These are phyloP conservation scores for Rallus crepitans DNA, from an alignment of 2,797 vertebrate species.

Conservation along the genomic window DNA sequence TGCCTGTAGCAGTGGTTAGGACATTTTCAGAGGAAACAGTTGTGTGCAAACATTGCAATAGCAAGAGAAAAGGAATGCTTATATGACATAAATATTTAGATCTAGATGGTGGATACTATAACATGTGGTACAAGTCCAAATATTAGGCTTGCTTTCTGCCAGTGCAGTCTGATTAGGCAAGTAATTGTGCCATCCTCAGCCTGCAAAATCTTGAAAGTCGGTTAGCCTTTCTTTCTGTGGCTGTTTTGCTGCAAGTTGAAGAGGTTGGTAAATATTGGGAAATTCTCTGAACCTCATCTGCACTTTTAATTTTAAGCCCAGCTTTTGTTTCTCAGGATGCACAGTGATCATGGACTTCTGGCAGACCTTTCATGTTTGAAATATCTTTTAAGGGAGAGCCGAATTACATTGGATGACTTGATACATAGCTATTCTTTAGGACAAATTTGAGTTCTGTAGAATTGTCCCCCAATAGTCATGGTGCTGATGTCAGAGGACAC, in stretches of 20 bases:
- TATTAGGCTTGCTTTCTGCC: background rate
- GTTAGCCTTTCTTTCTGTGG: background rate
- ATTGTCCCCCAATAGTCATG: background rate
- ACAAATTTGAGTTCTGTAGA: background rate
- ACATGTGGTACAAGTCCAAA: background rate
- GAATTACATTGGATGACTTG: background rate
- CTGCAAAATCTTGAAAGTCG: background rate
- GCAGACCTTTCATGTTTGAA: background rate
- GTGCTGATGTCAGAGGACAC: background rate
- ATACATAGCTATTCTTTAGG: background rate
- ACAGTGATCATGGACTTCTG: rapidly evolving
- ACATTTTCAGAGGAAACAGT: background rate
- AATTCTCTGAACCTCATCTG: background rate
- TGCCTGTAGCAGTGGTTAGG: background rate
- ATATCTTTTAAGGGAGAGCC: background rate
- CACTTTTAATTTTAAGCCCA: background rate
- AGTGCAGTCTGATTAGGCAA: background rate
- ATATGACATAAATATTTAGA: background rate
- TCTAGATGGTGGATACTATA: background rate
- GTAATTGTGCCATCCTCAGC: background rate
- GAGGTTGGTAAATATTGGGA: background rate
- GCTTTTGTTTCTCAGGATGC: background rate
- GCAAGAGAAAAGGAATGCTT: background rate
- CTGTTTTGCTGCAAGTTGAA: background rate
- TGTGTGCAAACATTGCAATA: background rate